Base-by-base conservation (phyloP, 2,888 invertebrate species). In the Anorthoa munda region DNA sequence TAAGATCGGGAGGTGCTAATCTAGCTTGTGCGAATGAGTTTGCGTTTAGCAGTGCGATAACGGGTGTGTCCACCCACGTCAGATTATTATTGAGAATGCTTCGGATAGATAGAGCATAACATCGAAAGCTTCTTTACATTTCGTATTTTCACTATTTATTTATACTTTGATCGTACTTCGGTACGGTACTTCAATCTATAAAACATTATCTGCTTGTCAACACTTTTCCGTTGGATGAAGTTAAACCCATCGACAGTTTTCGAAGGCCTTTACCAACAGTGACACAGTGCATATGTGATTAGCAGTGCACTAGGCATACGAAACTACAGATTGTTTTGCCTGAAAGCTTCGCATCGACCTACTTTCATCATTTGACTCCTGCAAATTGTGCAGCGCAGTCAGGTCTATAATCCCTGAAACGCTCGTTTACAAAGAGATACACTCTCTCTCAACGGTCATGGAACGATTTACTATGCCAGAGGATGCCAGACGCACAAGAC, bases 1-100 rank as follows among this genome's bases (percentile, higher is more conserved):
- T 73, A 75, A 79, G 84, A 66, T 55, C 55, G 51, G 59, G 9
- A n/a, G 56, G 76, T 59, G 65, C 48, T 55, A 72, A 83, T 77
- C 26, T 63, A 31, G 63, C 50, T 64, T 59, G 13, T 53, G 46
- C 13, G 13, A 63, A 63, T 2, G 12, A 58, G 58, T 15, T 72
- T 56, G 46, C 18, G 0, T 53, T 50, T 55, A 46, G 11, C 15
- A 21, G 2, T 21, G 39, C 2, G 2, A 46, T 48, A 55, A 55
- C 4, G 3, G 15, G 26, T 39, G 26, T 51, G 13, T 79, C 51
- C 18, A 58, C 2, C 17, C 31, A 59, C 23, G 12, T 51, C 31
- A 60, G 13, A 26, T 12, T n/a, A 48, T 65, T 51, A 56, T 61
- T 50, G 45, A 23, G 13, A 51, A 61, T 64, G 2, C 45, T 55